Base-by-base conservation (phyloP, 2,888 invertebrate species). In the Andrena chrysosceles region DNA sequence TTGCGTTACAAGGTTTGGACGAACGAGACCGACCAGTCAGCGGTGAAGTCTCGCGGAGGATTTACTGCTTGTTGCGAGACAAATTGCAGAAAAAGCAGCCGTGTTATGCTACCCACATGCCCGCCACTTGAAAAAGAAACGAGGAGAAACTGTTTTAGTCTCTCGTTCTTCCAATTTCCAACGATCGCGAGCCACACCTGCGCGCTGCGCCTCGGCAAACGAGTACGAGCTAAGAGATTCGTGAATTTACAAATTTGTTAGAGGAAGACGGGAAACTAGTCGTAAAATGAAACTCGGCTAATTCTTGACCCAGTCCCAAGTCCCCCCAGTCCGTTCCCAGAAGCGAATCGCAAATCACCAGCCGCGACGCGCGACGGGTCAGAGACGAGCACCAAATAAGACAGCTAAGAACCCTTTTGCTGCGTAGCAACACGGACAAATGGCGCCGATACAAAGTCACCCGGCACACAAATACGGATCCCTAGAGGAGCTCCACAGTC, bases 391-490 rank as follows among this genome's bases (percentile, higher is more conserved):
- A 66, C 69, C 70, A 69, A 54, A 66, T 23, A 70, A 74, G 60
- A 76, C 70, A n/a, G 29, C 48, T 42, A 70, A 74, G 73, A 75
- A 54, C 73, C 62, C 49, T 60, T 63, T 73, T 69, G 69, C 66
- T 59, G 7, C 29, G 60, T 60, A 49, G 54, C 35, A 60, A 70
- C 60, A 68, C 59, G 64, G 26, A 74, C 77, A 78, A 84, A 78
- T 75, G 82, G 77, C 75, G 76, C 69, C 82, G 82, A 85, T 83
- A 70, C 67, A 81, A 85, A 85, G 77, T 86, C 68, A 66, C 48
- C 59, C 69, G 48, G 71, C 68, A 85, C 86, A 87, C 87, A 89
- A 89, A 91, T 86, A 88, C 87, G 89, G 13, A 88, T 91, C 89
- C 88, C 88, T 67, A 84, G 91, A 90, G 91, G 10, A 56, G 83